A percentile compares a stretch with the other conserved stretches of the same genome.
Conservation (phyloP, 2,888 invertebrate species). For the Eremobia ochroleuca region DNA sequence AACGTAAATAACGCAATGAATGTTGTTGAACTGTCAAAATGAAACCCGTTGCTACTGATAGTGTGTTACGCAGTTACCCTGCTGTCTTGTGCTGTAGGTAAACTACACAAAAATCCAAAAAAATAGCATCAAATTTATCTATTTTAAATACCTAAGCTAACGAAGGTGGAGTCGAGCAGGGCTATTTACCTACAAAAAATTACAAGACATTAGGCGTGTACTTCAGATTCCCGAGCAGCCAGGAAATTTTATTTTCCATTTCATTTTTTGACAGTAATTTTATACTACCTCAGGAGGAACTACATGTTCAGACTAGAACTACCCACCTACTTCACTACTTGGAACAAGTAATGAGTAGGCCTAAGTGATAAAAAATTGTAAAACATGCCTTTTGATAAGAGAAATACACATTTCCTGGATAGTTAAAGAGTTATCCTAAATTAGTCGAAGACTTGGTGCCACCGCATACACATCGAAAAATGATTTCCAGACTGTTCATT, state of each 20-base stretch:
- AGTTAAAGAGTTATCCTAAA: conserved; percentile 22
- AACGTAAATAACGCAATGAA: too few relatives aligned
- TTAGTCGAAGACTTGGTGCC: conserved; percentile 27
- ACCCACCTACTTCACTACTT: not conserved
- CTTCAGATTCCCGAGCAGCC: not conserved
- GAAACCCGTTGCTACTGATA: too few relatives aligned
- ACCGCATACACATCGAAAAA: conserved; percentile 38
- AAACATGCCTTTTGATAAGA: conserved; percentile 48
- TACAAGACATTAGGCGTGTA: not conserved
- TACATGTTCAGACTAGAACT: conserved; percentile 5
- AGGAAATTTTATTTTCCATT: not conserved
- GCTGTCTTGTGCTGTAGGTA: not conserved
- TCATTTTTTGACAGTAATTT: not conserved
- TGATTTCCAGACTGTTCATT: conserved; percentile 29
- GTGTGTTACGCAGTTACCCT: too few relatives aligned
- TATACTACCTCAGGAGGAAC: not conserved
- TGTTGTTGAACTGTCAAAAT: too few relatives aligned
- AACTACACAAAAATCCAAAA: too few relatives aligned
- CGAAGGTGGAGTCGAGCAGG: too few relatives aligned
- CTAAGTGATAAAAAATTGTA: conserved; percentile 49
- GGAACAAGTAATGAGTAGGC: conserved; percentile 38
- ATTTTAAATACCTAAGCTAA: not conserved
- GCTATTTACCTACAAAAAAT: not conserved
- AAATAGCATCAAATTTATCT: too few relatives aligned
- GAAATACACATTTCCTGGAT: conserved; percentile 41